Evolutionary conservation across 2,797 vertebrate genomes (phyloP).

Genomic region (Emydoidea blandingii): DNA sequence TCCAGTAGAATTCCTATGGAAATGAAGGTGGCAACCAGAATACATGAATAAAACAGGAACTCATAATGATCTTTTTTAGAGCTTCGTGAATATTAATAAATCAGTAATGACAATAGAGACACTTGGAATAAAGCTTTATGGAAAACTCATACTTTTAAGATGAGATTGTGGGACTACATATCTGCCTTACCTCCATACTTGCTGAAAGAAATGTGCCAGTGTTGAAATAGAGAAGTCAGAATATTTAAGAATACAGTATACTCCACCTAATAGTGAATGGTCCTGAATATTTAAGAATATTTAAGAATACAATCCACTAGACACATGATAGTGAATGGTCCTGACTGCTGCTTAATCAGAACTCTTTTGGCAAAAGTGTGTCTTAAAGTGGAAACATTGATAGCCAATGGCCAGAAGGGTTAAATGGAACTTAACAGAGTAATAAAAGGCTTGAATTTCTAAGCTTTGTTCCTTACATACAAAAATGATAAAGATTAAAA

Average conservation of each 20-base stretch:
- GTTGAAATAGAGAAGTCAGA: background rate
- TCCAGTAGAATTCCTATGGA: conserved; percentile 26
- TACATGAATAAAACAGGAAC: conserved; percentile 45
- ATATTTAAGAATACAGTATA: background rate
- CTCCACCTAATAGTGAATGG: fast-evolving
- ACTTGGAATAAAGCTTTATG: conserved; percentile 23
- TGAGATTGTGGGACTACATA: background rate
- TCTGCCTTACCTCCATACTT: background rate
- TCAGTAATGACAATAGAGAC: conserved; percentile 29
- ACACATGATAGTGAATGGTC: background rate
- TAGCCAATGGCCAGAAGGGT: background rate
- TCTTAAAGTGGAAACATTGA: background rate
- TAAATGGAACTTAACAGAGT: background rate
- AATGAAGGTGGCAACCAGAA: conserved; percentile 48
- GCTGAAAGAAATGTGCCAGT: background rate
- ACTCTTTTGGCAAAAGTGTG: background rate
- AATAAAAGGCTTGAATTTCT: background rate
- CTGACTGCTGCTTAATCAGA: background rate
- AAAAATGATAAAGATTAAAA: background rate
- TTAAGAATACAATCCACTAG: background rate
- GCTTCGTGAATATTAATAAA: conserved; percentile 16
- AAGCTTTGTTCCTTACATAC: background rate
- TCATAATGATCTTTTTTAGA: conserved; percentile 53
- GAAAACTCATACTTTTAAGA: background rate
- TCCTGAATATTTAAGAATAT: background rate